These are phyloP conservation scores for Platycheirus albimanus DNA, from an alignment of 2,888 invertebrate genomes.

Conservation along the genomic window DNA sequence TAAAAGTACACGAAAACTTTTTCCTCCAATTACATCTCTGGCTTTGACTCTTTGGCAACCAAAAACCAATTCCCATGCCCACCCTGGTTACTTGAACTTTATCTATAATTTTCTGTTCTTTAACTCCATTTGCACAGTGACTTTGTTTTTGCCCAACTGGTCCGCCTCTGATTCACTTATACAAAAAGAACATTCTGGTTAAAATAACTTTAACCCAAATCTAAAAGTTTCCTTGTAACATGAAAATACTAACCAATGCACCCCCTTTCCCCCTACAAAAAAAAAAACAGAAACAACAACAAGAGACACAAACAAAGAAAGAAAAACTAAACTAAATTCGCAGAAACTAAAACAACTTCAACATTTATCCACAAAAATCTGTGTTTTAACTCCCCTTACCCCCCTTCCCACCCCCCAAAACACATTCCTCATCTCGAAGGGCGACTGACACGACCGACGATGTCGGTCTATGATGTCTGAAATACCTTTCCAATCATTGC, in stretches of 20 bases:
- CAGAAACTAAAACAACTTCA: constrained; percentile 39
- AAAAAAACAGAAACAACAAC: constrained; percentile 16
- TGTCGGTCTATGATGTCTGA: constrained; percentile 15
- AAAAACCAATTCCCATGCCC: constrained; percentile 24
- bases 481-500: constrained; percentile 71
- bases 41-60: constrained; percentile 33
- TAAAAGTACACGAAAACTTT: constrained; percentile 4
- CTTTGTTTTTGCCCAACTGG: constrained; percentile 25
- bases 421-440: too few relatives aligned
- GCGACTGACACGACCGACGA: neutral
- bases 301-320: neutral
- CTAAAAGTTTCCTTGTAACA: constrained; percentile 63
- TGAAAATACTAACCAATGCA: constrained; percentile 15
- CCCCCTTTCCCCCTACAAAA: constrained; percentile 1
- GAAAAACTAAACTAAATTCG: constrained; percentile 6
- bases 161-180: neutral
- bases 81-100: constrained; percentile 57
- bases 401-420: too few relatives aligned
- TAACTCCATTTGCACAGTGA: constrained; percentile 14
- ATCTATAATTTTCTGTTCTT: constrained; percentile 13
- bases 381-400: neutral
- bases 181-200: neutral
- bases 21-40: constrained; percentile 48
- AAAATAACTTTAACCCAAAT: constrained; percentile 71
- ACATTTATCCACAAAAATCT: constrained; percentile 50